Evolutionary conservation across 1,140 invertebrate species (phyloP).

Genomic region (Xylocopa sonorina): DNA sequence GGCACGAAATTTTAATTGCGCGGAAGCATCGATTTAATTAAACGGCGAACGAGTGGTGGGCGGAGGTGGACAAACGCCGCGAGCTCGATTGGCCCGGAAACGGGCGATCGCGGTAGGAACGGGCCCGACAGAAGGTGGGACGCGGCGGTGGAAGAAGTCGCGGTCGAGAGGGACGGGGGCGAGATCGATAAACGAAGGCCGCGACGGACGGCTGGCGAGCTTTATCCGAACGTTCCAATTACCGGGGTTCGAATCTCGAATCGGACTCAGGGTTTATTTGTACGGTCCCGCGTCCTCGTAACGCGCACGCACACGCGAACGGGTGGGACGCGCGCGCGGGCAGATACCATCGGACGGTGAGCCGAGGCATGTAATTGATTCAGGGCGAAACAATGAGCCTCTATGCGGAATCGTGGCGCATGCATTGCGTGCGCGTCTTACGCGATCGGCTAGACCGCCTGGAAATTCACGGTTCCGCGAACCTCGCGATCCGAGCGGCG

Average conservation of each 20-base stretch:
- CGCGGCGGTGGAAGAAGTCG: neutral
- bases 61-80: neutral
- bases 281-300: conserved; percentile 17
- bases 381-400: conserved; percentile 76
- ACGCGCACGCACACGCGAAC: neutral
- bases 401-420: conserved; percentile 68
- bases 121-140: conserved; percentile 3
- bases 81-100: conserved; percentile 51
- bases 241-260: conserved; percentile 57
- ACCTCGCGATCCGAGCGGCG: neutral
- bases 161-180: conserved; percentile 38
- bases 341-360: conserved; percentile 75
- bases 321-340: conserved; percentile 50
- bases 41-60: conserved; percentile 37
- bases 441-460: conserved; percentile 40
- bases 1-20: conserved; percentile 62
- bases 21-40: conserved; percentile 62
- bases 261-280: conserved; percentile 63
- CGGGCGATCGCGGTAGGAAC: conserved; percentile 39
- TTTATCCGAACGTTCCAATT: conserved; percentile 71
- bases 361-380: conserved; percentile 78
- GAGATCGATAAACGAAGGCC: conserved; percentile 54
- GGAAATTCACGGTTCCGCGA: conserved; percentile 53
- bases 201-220: conserved; percentile 55
- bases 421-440: conserved; percentile 49